These are phyloP conservation scores for Microcebus lehilahytsara DNA, from an alignment of 2,113 vertebrate genomes.

Conservation along the genomic window DNA sequence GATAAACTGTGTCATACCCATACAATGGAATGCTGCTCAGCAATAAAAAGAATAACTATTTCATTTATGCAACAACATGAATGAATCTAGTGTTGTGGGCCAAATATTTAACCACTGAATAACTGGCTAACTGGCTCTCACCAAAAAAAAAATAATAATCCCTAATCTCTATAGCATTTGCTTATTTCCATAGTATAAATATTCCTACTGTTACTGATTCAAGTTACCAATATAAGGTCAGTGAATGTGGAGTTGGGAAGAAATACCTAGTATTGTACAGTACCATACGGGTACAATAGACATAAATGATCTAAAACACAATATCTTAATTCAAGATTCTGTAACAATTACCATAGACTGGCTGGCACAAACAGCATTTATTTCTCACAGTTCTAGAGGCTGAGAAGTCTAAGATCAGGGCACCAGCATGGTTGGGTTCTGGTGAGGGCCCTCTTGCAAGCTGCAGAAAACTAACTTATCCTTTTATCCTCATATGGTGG, in stretches of 20 bases:
- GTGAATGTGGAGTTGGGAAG: not conserved
- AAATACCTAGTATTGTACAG: not conserved
- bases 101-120: not conserved
- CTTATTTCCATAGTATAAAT: not conserved
- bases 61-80: not conserved
- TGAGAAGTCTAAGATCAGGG: not conserved
- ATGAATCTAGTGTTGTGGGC: not conserved
- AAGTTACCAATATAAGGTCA: not conserved
- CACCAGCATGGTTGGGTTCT: not conserved
- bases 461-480: not conserved
- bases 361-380: not conserved
- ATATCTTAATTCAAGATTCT: not conserved
- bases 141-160: not conserved
- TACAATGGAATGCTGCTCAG: not conserved
- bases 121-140: too few relatives aligned
- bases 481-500: not conserved
- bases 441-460: not conserved
- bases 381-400: not conserved
- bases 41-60: not conserved
- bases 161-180: not conserved
- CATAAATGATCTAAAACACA: too few relatives aligned
- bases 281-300: too few relatives aligned
- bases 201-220: not conserved
- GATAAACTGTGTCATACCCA: not conserved
- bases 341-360: not conserved